Percentiles rank a stretch among this genome's conserved stretches.
phyloP scores from a whole-genome alignment of 2,888 invertebrate genomes.

The Leptogaster cylindrica region DNA sequence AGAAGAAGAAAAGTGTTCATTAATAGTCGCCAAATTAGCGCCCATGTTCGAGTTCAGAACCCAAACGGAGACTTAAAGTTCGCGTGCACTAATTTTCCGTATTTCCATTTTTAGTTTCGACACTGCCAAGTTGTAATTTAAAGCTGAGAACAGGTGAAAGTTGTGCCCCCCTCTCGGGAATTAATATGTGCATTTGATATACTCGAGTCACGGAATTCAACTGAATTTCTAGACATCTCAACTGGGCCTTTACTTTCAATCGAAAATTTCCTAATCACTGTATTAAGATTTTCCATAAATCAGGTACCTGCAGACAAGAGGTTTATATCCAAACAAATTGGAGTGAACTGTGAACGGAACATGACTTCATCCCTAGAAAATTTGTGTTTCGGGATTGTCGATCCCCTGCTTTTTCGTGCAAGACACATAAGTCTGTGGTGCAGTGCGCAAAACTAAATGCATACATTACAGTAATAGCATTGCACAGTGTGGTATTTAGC shows the following conservation, averaged over 20 bases:
- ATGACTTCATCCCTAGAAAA: background rate
- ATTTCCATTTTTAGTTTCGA: conserved; percentile 31
- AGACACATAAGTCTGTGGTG: conserved; percentile 25
- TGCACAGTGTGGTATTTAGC: background rate
- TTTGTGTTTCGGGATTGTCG: background rate
- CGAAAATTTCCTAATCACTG: conserved; percentile 35
- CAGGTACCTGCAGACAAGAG: background rate
- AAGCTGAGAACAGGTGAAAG: conserved; percentile 14
- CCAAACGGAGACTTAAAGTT: background rate
- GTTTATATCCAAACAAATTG: background rate
- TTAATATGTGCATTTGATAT: conserved; percentile 30
- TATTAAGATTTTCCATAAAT: conserved; percentile 20
- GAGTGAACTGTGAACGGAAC: background rate
- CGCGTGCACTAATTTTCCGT: conserved; percentile 30
- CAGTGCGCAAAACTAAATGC: conserved; percentile 35
- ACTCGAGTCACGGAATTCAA: conserved; percentile 32
- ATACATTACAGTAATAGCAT: conserved; percentile 12
- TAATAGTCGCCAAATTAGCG: conserved; percentile 37
- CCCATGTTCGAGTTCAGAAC: conserved; percentile 29
- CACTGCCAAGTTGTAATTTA: conserved; percentile 24
- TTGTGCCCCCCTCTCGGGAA: conserved; percentile 19
- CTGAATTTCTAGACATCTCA: conserved; percentile 32
- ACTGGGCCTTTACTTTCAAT: conserved; percentile 16
- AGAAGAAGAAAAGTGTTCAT: conserved; percentile 29
- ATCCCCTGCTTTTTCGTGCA: conserved; percentile 14